These are phyloP conservation scores for Melanocharis versteri DNA, from an alignment of 2,113 vertebrate species.

Conservation along the genomic window DNA sequence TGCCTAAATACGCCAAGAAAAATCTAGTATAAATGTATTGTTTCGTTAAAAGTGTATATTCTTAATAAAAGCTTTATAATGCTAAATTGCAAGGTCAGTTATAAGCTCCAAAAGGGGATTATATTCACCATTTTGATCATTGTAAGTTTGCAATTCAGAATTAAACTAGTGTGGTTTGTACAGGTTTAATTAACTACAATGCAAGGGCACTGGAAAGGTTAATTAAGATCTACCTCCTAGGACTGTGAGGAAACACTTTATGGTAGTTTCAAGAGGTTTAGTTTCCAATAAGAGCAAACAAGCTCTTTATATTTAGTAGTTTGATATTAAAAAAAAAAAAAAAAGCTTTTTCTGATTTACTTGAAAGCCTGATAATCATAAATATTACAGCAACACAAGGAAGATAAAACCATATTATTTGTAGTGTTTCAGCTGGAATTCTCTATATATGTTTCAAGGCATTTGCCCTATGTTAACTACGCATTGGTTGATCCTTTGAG, in stretches of 20 bases:
- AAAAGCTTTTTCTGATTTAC: neutral
- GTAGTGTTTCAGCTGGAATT: neutral
- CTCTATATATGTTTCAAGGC: neutral
- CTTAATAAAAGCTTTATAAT: neutral
- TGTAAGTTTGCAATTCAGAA: neutral
- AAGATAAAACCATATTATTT: neutral
- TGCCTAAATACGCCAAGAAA: neutral
- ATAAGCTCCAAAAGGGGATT: neutral
- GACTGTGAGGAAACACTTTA: neutral
- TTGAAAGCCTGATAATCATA: neutral
- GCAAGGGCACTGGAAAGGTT: constrained; percentile 39
- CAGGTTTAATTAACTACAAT: constrained; percentile 45
- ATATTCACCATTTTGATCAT: neutral
- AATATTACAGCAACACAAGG: neutral
- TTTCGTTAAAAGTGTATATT: neutral
- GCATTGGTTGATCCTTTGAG: neutral
- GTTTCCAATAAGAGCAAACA: neutral
- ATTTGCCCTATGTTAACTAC: neutral
- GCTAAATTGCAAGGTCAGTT: neutral
- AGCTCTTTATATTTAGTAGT: neutral
- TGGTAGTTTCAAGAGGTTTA: constrained; percentile 5
- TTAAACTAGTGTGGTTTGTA: neutral
- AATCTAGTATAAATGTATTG: neutral
- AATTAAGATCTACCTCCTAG: constrained; percentile 36
- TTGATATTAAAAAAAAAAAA: neutral